These are phyloP conservation scores for Apteryx owenii DNA, from an alignment of 2,113 vertebrate genomes.

Conservation along the genomic window DNA sequence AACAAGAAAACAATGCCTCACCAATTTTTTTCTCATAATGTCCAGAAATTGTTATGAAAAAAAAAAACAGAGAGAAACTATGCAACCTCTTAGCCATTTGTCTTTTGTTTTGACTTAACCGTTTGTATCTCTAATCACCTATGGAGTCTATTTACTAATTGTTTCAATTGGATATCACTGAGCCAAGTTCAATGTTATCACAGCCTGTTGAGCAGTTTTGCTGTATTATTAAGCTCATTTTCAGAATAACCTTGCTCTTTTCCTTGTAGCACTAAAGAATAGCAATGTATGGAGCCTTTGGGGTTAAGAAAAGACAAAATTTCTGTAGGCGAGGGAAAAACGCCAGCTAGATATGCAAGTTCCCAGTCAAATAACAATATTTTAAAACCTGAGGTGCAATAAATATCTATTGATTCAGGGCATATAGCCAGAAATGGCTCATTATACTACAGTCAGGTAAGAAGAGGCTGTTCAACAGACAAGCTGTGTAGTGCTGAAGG, in stretches of 20 bases:
- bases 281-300: background rate
- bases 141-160: background rate
- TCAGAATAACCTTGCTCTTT: background rate
- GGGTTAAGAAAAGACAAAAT: background rate
- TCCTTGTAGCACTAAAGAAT: background rate
- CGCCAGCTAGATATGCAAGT: background rate
- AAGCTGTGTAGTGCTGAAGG: background rate
- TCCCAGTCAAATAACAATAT: background rate
- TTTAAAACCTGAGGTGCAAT: background rate
- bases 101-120: background rate
- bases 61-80: background rate
- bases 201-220: background rate
- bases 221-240: background rate
- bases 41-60: background rate
- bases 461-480: constrained; percentile 11
- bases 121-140: background rate
- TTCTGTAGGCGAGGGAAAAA: background rate
- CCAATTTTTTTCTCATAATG: background rate
- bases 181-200: background rate
- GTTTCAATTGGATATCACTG: background rate
- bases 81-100: background rate
- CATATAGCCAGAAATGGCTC: background rate
- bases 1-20: background rate
- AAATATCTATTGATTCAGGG: background rate
- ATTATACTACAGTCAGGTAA: constrained; percentile 32